These are phyloP conservation scores for Pyrrhosoma nymphula DNA, from an alignment of 2,888 invertebrate species.

Conservation along the genomic window DNA sequence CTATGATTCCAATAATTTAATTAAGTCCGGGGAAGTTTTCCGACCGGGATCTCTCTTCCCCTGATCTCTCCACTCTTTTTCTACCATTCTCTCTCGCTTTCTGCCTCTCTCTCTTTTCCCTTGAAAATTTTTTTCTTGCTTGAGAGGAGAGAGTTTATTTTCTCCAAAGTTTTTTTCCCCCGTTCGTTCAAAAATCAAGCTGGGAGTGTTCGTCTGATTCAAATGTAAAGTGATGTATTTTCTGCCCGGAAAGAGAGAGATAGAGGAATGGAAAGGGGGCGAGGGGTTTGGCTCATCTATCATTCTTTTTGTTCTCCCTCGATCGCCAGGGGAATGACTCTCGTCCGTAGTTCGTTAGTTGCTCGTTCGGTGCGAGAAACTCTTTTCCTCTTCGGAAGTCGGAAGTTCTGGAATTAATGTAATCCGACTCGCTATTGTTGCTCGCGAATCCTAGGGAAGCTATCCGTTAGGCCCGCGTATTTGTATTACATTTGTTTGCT, in stretches of 20 bases:
- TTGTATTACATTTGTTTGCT: too few relatives aligned
- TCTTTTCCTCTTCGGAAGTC: not conserved
- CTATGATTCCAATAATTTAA: not conserved
- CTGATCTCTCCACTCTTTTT: not conserved
- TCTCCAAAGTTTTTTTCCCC: not conserved
- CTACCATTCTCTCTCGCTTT: not conserved
- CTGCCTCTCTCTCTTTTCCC: not conserved
- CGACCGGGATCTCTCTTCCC: not conserved
- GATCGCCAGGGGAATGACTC: not conserved
- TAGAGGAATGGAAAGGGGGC: not conserved
- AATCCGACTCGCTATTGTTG: not conserved
- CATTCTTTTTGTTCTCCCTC: not conserved
- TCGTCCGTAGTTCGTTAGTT: not conserved
- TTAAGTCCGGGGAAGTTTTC: not conserved
- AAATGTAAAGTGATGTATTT: constrained; percentile 8
- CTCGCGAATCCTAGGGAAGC: not conserved
- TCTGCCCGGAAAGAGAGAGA: not conserved
- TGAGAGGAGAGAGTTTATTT: too few relatives aligned
- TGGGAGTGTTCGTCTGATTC: not conserved
- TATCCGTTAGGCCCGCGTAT: too few relatives aligned
- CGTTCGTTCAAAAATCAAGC: not conserved
- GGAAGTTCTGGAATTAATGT: not conserved
- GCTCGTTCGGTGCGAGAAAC: not conserved
- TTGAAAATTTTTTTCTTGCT: too few relatives aligned
- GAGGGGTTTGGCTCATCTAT: not conserved